Evolutionary conservation across 2,797 vertebrate species (phyloP).

Genomic region (Gephyroberyx darwinii): DNA sequence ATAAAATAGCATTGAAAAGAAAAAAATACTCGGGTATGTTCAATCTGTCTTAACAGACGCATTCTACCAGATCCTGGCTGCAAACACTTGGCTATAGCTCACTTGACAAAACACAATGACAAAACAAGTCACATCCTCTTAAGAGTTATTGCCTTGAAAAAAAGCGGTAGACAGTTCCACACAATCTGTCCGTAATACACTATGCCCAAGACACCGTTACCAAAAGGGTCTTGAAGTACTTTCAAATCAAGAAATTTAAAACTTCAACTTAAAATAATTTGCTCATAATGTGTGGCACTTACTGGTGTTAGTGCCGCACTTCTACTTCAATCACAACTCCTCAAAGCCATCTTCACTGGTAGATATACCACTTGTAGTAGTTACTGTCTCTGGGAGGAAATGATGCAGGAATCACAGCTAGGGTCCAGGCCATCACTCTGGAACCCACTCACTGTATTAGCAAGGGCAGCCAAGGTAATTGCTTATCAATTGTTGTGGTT

Average conservation of each 20-base stretch:
- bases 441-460: background rate
- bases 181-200: no score
- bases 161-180: no score
- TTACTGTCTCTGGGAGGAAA: slow-evolving; percentile 1
- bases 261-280: no score
- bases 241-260: no score
- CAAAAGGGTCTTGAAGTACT: no score
- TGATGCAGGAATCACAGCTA: background rate
- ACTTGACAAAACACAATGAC: no score
- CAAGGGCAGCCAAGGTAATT: slow-evolving; percentile 6
- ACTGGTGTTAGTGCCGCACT: background rate
- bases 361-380: background rate
- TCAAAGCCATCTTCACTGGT: slow-evolving; percentile 8
- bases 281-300: background rate
- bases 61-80: background rate
- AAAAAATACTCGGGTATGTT: background rate
- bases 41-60: background rate
- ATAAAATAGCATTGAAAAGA: background rate
- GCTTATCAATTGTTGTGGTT: background rate
- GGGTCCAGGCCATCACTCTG: background rate
- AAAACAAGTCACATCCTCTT: no score
- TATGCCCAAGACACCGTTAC: no score
- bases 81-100: no score
- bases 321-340: background rate
- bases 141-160: no score